phyloP scores from a whole-genome alignment of 2,888 invertebrate genomes.

The Lomographa bimaculata region DNA sequence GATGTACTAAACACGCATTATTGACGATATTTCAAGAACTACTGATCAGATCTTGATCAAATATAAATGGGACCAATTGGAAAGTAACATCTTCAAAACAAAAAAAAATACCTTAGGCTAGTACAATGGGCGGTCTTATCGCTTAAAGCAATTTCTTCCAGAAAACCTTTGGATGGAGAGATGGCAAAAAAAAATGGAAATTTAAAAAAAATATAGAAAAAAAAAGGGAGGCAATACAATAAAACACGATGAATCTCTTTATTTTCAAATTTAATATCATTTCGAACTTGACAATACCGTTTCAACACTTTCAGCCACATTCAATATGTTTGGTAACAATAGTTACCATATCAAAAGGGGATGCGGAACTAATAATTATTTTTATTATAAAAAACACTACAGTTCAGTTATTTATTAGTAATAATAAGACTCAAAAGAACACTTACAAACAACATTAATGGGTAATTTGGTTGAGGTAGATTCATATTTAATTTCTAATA shows the following conservation, averaged over 20 bases:
- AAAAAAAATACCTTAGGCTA: no score
- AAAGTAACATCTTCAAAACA: no score
- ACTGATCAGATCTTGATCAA: no score
- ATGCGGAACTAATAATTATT: slow-evolving; percentile 69
- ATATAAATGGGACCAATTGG: no score
- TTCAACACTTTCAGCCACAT: slow-evolving; percentile 65
- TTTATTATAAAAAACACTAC: slow-evolving; percentile 78
- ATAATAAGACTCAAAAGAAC: slow-evolving; percentile 80
- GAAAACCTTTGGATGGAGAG: no score
- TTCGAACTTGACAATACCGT: slow-evolving; percentile 68
- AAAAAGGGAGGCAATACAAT: no score
- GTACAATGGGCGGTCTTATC: no score
- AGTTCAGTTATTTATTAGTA: slow-evolving; percentile 70
- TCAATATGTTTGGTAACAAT: slow-evolving; percentile 79
- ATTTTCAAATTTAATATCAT: slow-evolving; percentile 69
- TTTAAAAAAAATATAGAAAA: no score
- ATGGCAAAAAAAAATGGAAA: no score
- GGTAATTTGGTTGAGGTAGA: slow-evolving; percentile 83
- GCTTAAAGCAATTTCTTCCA: no score
- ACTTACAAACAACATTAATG: slow-evolving; percentile 79
- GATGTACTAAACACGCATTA: no score
- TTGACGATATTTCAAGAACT: no score
- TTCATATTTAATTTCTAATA: slow-evolving; percentile 63
- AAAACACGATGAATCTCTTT: slow-evolving; percentile 44
- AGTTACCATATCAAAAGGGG: slow-evolving; percentile 81